These are phyloP conservation scores for Apomyelois bistriatella DNA, from an alignment of 2,888 invertebrate species.

Conservation along the genomic window DNA sequence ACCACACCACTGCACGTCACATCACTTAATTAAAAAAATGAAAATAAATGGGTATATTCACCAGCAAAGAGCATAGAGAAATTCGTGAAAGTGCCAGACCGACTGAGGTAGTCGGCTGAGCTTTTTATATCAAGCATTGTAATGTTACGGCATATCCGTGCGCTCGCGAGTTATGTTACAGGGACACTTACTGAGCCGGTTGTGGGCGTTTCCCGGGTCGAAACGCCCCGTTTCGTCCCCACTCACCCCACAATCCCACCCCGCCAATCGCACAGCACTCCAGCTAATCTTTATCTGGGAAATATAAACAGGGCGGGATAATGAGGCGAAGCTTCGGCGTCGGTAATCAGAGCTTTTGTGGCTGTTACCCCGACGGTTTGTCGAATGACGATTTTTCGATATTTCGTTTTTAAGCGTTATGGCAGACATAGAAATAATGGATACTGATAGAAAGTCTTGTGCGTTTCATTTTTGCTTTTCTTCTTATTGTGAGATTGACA, in stretches of 20 bases:
- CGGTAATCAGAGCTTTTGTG: conserved; percentile 75
- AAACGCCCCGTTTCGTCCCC: conserved; percentile 40
- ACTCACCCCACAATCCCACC: conserved; percentile 39
- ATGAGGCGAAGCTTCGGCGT: conserved; percentile 63
- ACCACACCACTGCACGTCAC: conserved; percentile 23
- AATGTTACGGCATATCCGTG: conserved; percentile 52
- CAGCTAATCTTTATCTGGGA: conserved; percentile 78
- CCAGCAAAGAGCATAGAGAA: conserved; percentile 97
- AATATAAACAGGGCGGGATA: conserved; percentile 79
- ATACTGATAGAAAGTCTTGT: neutral
- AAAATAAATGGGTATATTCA: conserved; percentile 74
- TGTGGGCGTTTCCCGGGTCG: conserved; percentile 36
- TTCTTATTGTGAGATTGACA: too few species aligned
- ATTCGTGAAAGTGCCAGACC: conserved; percentile 95
- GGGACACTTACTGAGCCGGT: conserved; percentile 15
- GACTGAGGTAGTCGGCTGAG: conserved; percentile 93
- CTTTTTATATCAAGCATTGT: conserved; percentile 95
- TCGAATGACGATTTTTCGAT: conserved; percentile 63
- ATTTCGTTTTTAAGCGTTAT: conserved; percentile 49
- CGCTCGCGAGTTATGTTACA: conserved; percentile 41
- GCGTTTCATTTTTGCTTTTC: too few species aligned
- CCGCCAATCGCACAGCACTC: conserved; percentile 70
- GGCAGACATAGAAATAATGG: neutral
- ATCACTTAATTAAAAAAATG: conserved; percentile 32
- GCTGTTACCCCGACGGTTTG: conserved; percentile 55